Conservation (phyloP, 2,113 vertebrate genomes). For the Sander vitreus region DNA sequence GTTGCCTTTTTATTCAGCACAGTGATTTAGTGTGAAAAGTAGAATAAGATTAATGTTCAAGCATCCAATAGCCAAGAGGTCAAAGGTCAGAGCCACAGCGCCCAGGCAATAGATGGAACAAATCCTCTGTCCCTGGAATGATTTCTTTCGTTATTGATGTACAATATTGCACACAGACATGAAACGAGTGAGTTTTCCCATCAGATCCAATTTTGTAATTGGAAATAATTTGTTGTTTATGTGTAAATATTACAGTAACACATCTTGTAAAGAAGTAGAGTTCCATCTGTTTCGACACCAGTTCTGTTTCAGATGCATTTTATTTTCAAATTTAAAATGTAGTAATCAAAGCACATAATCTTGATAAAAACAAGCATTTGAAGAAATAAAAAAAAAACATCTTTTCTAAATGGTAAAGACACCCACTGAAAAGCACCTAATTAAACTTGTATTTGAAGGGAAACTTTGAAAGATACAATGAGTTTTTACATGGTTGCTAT, state of each 20-base stretch:
- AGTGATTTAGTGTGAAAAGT: not conserved
- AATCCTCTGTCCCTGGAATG: constrained; percentile 16
- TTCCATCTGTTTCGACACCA: not conserved
- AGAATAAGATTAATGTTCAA: constrained; percentile 36
- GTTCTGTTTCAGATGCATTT: not conserved
- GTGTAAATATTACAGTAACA: not conserved
- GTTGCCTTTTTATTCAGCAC: not conserved
- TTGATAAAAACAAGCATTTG: constrained; percentile 2
- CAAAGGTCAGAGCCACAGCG: constrained; percentile 42
- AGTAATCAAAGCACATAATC: constrained; percentile 10
- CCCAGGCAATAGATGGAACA: constrained; percentile 39
- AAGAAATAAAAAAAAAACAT: not conserved
- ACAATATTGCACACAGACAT: not conserved
- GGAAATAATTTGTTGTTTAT: not conserved
- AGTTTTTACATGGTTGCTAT: not conserved
- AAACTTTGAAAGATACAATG: constrained; percentile 3
- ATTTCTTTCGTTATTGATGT: constrained; percentile 13
- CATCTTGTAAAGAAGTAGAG: not conserved
- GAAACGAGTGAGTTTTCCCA: not conserved
- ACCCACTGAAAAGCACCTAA: not conserved
- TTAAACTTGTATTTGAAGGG: not conserved
- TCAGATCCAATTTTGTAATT: not conserved
- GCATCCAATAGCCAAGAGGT: constrained; percentile 18
- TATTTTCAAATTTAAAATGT: not conserved
- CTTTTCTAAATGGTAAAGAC: not conserved